phyloP scores from a whole-genome alignment of 2,113 vertebrate species.

The Dissostichus mawsoni region DNA sequence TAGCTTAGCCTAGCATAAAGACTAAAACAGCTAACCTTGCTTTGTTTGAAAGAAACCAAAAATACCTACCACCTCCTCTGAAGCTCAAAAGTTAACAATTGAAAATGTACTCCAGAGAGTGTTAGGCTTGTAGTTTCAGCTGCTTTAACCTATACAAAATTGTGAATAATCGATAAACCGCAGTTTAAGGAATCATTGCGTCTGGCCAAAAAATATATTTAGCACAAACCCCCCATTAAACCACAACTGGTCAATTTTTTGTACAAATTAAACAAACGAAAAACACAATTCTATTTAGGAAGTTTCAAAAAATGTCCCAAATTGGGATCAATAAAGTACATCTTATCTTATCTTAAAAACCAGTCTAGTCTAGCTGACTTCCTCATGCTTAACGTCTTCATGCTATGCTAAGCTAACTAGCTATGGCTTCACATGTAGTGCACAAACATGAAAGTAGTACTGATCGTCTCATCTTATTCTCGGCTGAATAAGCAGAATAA shows the following conservation, averaged over 20 bases:
- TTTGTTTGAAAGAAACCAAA: background rate
- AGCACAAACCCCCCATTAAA: background rate
- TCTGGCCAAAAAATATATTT: background rate
- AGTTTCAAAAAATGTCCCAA: background rate
- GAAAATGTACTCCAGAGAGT: background rate
- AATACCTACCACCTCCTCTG: background rate
- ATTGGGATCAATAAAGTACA: no score
- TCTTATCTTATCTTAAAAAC: no score
- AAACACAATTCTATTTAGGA: background rate
- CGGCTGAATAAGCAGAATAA: background rate
- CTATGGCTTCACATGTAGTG: background rate
- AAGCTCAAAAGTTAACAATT: background rate
- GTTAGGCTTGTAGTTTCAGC: background rate
- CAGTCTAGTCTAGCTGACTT: background rate
- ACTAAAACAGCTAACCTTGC: background rate
- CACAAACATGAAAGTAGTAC: background rate
- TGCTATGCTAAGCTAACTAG: background rate
- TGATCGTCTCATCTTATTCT: background rate
- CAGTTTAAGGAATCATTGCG: background rate
- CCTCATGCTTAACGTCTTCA: background rate
- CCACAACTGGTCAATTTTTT: background rate
- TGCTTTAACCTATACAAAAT: background rate
- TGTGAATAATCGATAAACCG: background rate
- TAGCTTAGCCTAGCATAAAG: conserved; percentile 1
- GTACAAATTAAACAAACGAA: background rate